Conservation (phyloP, 2,113 vertebrate genomes). For the Psettodes erumei region DNA sequence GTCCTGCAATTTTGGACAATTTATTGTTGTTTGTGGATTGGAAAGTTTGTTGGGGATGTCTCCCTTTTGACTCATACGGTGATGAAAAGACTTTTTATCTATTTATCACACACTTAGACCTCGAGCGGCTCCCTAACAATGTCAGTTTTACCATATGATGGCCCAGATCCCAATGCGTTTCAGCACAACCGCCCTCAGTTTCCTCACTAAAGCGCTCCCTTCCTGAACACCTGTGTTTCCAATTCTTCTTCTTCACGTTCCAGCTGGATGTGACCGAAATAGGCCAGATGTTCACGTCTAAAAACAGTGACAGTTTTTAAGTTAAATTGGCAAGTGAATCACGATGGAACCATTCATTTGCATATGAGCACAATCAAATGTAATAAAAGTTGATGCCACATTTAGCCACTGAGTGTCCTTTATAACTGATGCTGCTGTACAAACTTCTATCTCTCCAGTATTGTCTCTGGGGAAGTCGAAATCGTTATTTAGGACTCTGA, state of each 20-base stretch:
- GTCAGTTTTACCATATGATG: conserved; percentile 21
- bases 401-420: neutral
- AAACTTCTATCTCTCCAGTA: neutral
- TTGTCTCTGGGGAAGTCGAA: neutral
- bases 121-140: neutral
- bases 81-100: conserved; percentile 39
- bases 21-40: conserved; percentile 28
- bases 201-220: conserved; percentile 48
- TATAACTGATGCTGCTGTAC: neutral
- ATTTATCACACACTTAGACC: conserved; percentile 28
- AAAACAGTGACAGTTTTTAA: conserved; percentile 15
- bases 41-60: neutral
- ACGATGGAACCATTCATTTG: neutral
- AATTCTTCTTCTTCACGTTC: conserved; percentile 45
- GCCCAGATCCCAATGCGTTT: conserved; percentile 27
- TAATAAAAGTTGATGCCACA: neutral
- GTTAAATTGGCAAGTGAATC: conserved; percentile 26
- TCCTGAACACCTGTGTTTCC: conserved; percentile 72
- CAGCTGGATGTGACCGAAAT: conserved; percentile 49
- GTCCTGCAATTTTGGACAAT: conserved; percentile 8
- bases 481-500: neutral
- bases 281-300: conserved; percentile 56
- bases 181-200: conserved; percentile 22
- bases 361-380: neutral
- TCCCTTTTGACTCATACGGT: neutral